These are phyloP conservation scores for Limenitis camilla DNA, from an alignment of 2,888 invertebrate species.

Conservation along the genomic window DNA sequence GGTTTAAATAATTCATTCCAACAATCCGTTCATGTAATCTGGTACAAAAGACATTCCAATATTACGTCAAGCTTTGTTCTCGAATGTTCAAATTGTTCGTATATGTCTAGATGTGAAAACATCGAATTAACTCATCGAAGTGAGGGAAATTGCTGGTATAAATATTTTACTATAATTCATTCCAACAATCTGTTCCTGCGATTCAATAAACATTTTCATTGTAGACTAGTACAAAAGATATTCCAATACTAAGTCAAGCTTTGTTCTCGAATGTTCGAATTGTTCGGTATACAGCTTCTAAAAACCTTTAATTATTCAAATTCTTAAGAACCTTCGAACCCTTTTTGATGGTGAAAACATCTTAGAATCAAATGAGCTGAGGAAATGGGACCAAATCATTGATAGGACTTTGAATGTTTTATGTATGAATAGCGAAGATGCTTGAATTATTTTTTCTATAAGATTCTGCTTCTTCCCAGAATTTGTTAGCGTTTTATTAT, in stretches of 20 bases:
- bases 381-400: background rate
- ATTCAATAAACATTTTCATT: constrained; percentile 45
- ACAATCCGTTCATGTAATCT: constrained; percentile 19
- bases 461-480: too few species aligned
- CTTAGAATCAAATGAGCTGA: constrained; percentile 3
- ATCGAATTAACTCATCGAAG: too few species aligned
- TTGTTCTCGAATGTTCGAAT: constrained; percentile 34
- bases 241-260: constrained; percentile 37
- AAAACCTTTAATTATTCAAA: constrained; percentile 13
- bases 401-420: too few species aligned
- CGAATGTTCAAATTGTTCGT: constrained; percentile 22
- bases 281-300: constrained; percentile 14
- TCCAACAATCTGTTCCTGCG: constrained; percentile 3
- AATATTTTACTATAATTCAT: too few species aligned
- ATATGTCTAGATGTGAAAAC: too few species aligned
- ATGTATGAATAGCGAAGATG: too few species aligned
- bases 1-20: background rate
- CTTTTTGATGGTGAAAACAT: constrained; percentile 7
- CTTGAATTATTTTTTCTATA: too few species aligned
- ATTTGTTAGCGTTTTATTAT: too few species aligned
- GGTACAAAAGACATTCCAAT: constrained; percentile 27
- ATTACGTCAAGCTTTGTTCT: constrained; percentile 41
- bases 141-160: too few species aligned
- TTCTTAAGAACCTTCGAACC: constrained; percentile 5
- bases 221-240: constrained; percentile 23